Evolutionary conservation across 2,113 vertebrate species (phyloP).

Genomic region (Acanthochromis polyacanthus): DNA sequence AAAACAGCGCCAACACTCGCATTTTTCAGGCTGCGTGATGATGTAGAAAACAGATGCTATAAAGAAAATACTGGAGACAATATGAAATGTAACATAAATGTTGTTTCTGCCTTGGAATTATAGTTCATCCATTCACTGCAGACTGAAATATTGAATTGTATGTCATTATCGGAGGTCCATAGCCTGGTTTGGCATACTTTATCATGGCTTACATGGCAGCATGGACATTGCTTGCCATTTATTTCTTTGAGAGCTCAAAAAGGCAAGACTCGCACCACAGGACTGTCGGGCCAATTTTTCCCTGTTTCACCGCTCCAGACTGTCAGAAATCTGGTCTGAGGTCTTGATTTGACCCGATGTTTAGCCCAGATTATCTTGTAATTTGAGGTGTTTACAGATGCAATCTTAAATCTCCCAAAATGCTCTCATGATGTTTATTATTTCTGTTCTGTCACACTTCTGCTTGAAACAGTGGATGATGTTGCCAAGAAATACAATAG

Average conservation of each 20-base stretch:
- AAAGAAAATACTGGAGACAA: not conserved
- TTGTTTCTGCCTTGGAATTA: conserved; percentile 15
- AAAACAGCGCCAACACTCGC: not conserved
- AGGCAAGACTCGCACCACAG: no score
- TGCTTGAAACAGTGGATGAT: no score
- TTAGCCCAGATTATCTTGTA: no score
- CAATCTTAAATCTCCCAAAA: no score
- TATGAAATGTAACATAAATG: conserved; percentile 5
- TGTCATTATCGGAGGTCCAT: not conserved
- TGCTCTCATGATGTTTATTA: no score
- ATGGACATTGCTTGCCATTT: not conserved
- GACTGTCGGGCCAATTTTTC: no score
- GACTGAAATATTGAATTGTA: conserved; percentile 5
- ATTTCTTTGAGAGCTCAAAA: not conserved
- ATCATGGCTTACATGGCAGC: not conserved
- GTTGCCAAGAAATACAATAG: no score
- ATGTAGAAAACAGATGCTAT: conserved; percentile 12
- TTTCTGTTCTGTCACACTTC: no score
- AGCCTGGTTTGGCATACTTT: not conserved
- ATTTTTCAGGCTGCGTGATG: conserved; percentile 15
- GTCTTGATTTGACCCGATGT: no score
- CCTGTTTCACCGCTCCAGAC: no score
- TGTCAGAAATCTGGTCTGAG: no score
- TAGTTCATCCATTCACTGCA: not conserved
- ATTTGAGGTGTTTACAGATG: no score